These are phyloP conservation scores for Drosophila helvetica DNA, from an alignment of 2,888 invertebrate genomes.

Conservation along the genomic window DNA sequence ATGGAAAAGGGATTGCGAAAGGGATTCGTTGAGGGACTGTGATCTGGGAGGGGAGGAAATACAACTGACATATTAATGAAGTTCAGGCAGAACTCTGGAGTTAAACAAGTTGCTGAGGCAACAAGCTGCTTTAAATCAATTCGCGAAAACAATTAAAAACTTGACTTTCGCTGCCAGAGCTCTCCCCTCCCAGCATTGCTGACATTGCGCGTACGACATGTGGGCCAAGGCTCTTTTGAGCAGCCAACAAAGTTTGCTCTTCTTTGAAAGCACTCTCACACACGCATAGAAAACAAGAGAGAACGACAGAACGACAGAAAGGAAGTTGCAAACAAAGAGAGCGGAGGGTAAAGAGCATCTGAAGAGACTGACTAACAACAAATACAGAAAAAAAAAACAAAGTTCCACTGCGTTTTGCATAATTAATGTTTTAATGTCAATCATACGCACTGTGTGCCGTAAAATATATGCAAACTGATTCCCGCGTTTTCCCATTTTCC, in stretches of 20 bases:
- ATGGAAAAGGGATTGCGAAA: neutral
- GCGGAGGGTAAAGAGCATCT: neutral
- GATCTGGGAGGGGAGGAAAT: neutral
- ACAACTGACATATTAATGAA: slow-evolving; percentile 70
- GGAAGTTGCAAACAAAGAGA: neutral
- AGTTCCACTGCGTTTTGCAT: slow-evolving; percentile 58
- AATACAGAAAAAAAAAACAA: slow-evolving; percentile 25
- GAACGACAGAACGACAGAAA: slow-evolving; percentile 2
- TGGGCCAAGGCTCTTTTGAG: slow-evolving; percentile 17
- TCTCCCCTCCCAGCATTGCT: slow-evolving; percentile 14
- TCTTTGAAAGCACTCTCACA: neutral
- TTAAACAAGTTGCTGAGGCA: slow-evolving; percentile 29
- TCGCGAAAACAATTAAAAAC: slow-evolving; percentile 69
- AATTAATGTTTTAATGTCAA: slow-evolving; percentile 78
- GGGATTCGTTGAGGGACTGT: neutral
- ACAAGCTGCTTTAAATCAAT: slow-evolving; percentile 69
- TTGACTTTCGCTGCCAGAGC: slow-evolving; percentile 45
- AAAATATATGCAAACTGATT: slow-evolving; percentile 69
- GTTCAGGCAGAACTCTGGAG: slow-evolving; percentile 18
- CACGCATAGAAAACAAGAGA: slow-evolving; percentile 4
- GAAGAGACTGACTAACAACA: slow-evolving; percentile 21
- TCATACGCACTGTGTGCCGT: slow-evolving; percentile 75
- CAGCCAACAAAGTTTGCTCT: slow-evolving; percentile 31
- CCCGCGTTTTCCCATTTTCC: slow-evolving; percentile 56
- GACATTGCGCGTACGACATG: slow-evolving; percentile 56